Evolutionary conservation across 2,888 invertebrate genomes (phyloP), one percentile per base, ranked within the genome.

Genomic region (Drosophila formosana): DNA sequence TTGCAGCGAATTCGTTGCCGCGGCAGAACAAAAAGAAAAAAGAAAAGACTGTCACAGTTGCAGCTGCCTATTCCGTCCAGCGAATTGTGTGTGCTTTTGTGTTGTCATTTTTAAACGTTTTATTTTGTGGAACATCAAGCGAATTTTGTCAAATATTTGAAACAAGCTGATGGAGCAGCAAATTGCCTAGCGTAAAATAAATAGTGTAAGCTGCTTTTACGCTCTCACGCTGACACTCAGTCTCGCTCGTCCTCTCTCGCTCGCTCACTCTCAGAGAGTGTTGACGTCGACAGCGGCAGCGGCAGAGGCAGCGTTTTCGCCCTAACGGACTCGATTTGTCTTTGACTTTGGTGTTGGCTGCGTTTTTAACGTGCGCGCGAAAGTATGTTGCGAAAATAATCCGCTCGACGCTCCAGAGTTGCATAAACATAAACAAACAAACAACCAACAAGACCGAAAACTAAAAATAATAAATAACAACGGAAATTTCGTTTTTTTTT

Each of bases 341-440:
- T 58, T 45, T 64, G 45, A 47, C 41, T 68, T 66, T 66, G 52
- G 45, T 75, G 41, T 39, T 56, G 80, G 62, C 32, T 82, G 60
- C 51, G 61, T 74, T 69, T 69, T 69, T 62, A 56, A 82, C 66
- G 87, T 78, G 81, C 83, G 72, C 68, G 75, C 64, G 58, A 78
- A 78, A 81, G 61, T 70, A 78, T 78, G 82, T 82, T 82, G 82
- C 70, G 47, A 70, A 49, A 70, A 41, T 52, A 52, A 32, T 51
- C 53, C 23, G 72, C 52, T 46, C 41, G 58, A 50, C 39, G 51
- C 30, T 47, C 4, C 28, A 66, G 66, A 53, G 66, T 87, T 87
- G 88, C 88, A 77, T 89, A 82, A 87, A 83, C 70, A 80, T 67
- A 80, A 86, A 80, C 61, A 82, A 65, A 58, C 52, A 47, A 8